These are phyloP conservation scores for Drosophila athabasca DNA, from an alignment of 1,140 invertebrate species.

Conservation along the genomic window DNA sequence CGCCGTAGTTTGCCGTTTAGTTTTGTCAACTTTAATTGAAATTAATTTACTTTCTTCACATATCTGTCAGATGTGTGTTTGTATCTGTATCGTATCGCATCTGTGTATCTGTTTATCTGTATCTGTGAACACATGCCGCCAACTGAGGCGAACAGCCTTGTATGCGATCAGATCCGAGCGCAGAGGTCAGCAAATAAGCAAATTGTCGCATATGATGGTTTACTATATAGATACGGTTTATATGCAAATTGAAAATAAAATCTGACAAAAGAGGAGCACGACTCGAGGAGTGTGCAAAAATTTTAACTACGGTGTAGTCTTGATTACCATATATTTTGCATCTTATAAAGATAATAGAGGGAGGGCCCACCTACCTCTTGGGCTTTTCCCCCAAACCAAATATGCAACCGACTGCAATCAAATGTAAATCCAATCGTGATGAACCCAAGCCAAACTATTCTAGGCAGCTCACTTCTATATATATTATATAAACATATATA, in stretches of 20 bases:
- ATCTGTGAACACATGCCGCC: slow-evolving; percentile 50
- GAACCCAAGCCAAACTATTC: slow-evolving; percentile 46
- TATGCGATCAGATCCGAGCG: slow-evolving; percentile 81
- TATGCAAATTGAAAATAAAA: slow-evolving; percentile 28
- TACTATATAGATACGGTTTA: slow-evolving; percentile 41
- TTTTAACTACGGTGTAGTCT: slow-evolving; percentile 8
- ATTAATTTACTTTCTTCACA: slow-evolving; percentile 81
- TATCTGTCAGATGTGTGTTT: slow-evolving; percentile 25
- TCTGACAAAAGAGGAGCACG: slow-evolving; percentile 9
- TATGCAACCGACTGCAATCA: slow-evolving; percentile 30
- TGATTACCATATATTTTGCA: slow-evolving; percentile 32
- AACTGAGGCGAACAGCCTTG: slow-evolving; percentile 67
- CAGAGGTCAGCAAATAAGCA: slow-evolving; percentile 82
- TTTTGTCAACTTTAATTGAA: slow-evolving; percentile 80
- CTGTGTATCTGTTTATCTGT: slow-evolving; percentile 19
- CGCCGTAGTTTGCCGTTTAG: slow-evolving; percentile 70
- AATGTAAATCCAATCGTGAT: slow-evolving; percentile 54
- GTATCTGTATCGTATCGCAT: slow-evolving; percentile 14
- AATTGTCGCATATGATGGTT: slow-evolving; percentile 68
- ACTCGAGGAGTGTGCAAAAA: slow-evolving; percentile 31
- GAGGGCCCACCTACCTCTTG: slow-evolving; percentile 23
- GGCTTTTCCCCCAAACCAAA: slow-evolving; percentile 40
- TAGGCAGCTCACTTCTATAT: slow-evolving; percentile 34
- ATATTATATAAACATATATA: neutral
- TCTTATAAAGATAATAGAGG: slow-evolving; percentile 5